Percentiles rank a stretch among this genome's conserved stretches.
Conservation (phyloP, 2,113 vertebrate species). For the Perca schrenkii region DNA sequence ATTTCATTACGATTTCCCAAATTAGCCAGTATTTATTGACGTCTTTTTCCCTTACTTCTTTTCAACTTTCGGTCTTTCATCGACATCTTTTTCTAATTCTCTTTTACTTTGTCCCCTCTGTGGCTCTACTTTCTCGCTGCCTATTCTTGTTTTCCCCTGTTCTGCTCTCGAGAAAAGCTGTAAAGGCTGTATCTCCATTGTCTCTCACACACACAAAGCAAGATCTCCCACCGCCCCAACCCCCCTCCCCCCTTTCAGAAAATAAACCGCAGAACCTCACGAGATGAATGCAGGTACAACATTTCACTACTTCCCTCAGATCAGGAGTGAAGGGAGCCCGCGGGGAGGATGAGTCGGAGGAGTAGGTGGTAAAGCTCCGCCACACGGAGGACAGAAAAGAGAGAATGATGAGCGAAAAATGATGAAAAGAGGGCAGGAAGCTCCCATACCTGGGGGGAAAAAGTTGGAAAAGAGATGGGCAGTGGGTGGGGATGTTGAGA, state of each 20-base stretch:
- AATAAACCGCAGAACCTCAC: conserved; percentile 30
- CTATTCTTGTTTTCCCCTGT: not conserved
- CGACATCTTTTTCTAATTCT: not conserved
- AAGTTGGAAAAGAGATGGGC: conserved; percentile 41
- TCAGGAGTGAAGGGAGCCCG: conserved; percentile 56
- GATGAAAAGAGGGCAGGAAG: conserved; percentile 60
- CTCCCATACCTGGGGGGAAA: not conserved
- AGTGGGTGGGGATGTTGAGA: conserved; percentile 55
- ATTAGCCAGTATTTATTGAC: not conserved
- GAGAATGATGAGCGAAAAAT: conserved; percentile 34
- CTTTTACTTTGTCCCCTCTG: not conserved
- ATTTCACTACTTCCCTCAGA: conserved; percentile 53
- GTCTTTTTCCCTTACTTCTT: not conserved
- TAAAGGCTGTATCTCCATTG: conserved; percentile 16
- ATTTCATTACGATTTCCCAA: too few species aligned
- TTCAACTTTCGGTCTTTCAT: not conserved
- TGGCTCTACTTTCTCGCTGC: not conserved
- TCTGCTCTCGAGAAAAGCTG: conserved; percentile 24
- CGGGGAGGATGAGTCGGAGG: conserved; percentile 58
- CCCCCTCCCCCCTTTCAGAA: conserved; percentile 24
- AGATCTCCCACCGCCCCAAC: conserved; percentile 12
- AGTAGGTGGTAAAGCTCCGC: conserved; percentile 42
- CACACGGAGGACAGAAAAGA: conserved; percentile 45
- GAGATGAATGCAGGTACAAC: conserved; percentile 55
- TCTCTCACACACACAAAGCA: not conserved